Base-by-base conservation (phyloP, 2,888 invertebrate species). In the Eucera pruinosa region DNA sequence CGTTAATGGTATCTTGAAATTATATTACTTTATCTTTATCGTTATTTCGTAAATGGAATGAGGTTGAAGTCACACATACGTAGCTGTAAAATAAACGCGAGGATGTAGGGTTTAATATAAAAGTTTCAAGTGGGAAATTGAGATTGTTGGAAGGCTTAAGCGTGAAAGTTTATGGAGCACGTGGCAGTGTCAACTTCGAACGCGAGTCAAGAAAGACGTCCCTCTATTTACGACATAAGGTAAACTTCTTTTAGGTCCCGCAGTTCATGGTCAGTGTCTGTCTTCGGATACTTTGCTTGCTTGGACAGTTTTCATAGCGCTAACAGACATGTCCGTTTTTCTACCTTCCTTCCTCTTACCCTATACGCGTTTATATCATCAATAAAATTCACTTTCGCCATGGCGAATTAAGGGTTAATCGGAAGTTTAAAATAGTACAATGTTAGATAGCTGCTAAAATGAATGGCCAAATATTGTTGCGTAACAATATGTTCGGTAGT, bases 201-300 rank as follows among this genome's bases (percentile, higher is more conserved):
- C 69, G 48, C 57, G 71, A 65, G 64, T 71, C 67, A 54, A 67
- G 70, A 71, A 71, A 65, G 75, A 71, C 70, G 79, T 82, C 78
- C 84, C 88, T 90, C 80, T 89, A 90, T 91, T 90, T 90, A 91
- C 87, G 85, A 81, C 76, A 83, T 89, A 89, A 91, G 87, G 89
- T 90, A 90, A 89, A 90, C 90, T 88, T 90, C 81, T 86, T 86
- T 85, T 83, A 81, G 82, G 81, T 83, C 84, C 71, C 77, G 79
- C 81, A 82, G 84, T 82, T 88, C 88, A 89, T 88, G 92, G 90
- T 89, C 89, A 90, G 85, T 88, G 87, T 92, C 91, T 90, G 89
- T 91, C 91, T 86, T 90, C 91, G 80, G 86, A 68, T 70, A 69
- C 80, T 80, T 55, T 62, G 84, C 75, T 84, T 78, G 85, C 82